Conservation (phyloP, 2,888 invertebrate species). For the Yponomeuta malinellus region DNA sequence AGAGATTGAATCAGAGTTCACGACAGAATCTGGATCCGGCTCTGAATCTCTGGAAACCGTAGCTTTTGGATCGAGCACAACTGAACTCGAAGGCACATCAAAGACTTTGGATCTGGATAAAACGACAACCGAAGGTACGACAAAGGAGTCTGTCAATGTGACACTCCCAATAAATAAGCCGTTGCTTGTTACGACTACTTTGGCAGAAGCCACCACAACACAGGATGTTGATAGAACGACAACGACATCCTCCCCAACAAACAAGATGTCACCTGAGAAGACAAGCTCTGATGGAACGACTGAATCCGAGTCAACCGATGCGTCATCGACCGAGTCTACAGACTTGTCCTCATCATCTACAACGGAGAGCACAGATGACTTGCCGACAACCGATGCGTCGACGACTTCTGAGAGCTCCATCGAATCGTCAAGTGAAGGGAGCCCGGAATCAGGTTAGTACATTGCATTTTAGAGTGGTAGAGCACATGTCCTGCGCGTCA, state of each 20-base stretch:
- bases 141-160: too few species aligned
- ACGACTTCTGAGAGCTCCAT: not conserved
- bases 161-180: too few species aligned
- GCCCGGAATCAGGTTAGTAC: not conserved
- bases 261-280: constrained; percentile 22
- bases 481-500: too few species aligned
- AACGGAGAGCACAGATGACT: not conserved
- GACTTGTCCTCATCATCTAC: not conserved
- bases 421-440: not conserved
- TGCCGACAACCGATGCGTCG: not conserved
- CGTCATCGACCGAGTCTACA: not conserved
- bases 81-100: not conserved
- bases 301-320: constrained; percentile 18
- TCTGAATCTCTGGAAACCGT: not conserved
- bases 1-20: constrained; percentile 16
- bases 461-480: not conserved
- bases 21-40: constrained; percentile 27
- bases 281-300: constrained; percentile 16
- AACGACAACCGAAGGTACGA: not conserved
- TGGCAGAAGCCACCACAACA: too few species aligned
- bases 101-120: not conserved
- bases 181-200: too few species aligned
- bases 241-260: not conserved
- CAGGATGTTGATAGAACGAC: not conserved
- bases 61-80: constrained; percentile 3